Evolutionary conservation across 2,888 invertebrate genomes (phyloP).

Genomic region (Andrena camellia): DNA sequence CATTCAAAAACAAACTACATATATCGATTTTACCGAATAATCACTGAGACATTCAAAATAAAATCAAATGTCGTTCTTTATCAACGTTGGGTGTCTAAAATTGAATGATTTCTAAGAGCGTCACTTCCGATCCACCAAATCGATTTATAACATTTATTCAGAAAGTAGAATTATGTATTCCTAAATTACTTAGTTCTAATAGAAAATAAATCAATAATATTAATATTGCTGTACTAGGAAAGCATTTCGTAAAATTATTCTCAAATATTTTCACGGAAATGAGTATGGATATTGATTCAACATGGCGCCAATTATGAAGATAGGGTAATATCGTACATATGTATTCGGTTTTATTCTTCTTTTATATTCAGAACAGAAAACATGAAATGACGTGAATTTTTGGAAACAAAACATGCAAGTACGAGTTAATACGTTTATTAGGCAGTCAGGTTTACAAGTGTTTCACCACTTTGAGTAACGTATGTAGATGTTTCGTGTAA

Average conservation of each 20-base stretch:
- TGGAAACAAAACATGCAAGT: background rate
- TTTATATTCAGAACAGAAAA: background rate
- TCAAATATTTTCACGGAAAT: background rate
- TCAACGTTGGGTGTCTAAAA: background rate
- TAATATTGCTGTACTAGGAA: background rate
- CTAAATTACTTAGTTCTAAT: background rate
- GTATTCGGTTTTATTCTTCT: background rate
- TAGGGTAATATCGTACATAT: too few relatives aligned
- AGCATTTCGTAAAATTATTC: background rate
- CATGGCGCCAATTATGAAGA: background rate
- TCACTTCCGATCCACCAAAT: conserved; percentile 42
- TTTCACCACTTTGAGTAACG: conserved; percentile 35
- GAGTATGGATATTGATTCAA: background rate
- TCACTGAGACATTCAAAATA: background rate
- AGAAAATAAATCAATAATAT: conserved; percentile 18
- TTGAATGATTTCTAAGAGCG: background rate
- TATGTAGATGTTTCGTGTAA: background rate
- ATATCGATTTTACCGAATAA: background rate
- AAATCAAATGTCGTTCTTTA: background rate
- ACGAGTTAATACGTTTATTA: conserved; percentile 67
- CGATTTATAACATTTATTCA: background rate
- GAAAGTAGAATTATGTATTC: background rate
- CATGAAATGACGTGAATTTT: background rate
- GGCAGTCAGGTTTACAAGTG: conserved; percentile 66
- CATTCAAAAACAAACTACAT: background rate